Base-by-base conservation (phyloP, 2,888 invertebrate genomes). In the Margaritifera margaritifera region DNA sequence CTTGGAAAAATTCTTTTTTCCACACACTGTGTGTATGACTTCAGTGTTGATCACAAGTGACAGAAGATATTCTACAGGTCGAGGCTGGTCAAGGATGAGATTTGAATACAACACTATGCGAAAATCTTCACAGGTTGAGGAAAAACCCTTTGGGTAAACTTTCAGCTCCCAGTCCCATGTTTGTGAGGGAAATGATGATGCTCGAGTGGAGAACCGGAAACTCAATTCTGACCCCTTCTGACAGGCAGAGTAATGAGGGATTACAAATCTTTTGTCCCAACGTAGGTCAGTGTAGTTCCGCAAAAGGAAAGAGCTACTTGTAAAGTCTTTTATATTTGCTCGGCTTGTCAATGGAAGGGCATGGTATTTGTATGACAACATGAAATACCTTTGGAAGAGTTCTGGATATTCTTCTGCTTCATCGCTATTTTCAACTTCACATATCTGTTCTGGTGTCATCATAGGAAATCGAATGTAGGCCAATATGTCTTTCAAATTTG, bases 371-470 rank as follows among this genome's bases (percentile, higher is more conserved):
- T 90, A 91, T 6, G 91, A 90, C 57, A 83, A 73, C 72, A 90
- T 84, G 56, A 90, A 83, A 66, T 87, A 82, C 4, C 87, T 86
- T 67, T 87, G 87, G 74, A 90, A 89, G 25, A 89, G 75, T 20
- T 86, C 85, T 20, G 85, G 82, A 72, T 88, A 83, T 60, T 83
- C 93, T 82, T 94, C 94, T 2, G 95, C 94, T 8, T 98, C 90
- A 0, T 95, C 94, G 22, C 93, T 94, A 20, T 95, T 91, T 64
- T 98, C 91, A 27, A 98, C 90, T 86, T 95, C 94, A 5, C 96
- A 95, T 77, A 98, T 89, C 89, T 98, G 96, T 66, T 95, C 92
- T 0, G 97, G 95, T 20, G 95, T 94, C 97, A 98, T 98, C 96
- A 97, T 97, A 1, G 98, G 96, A 90, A 98, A 98, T 79, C 95